A percentile compares a stretch with the other conserved stretches of the same genome.
phyloP scores from a whole-genome alignment of 2,888 invertebrate genomes.

The Metellina segmentata region DNA sequence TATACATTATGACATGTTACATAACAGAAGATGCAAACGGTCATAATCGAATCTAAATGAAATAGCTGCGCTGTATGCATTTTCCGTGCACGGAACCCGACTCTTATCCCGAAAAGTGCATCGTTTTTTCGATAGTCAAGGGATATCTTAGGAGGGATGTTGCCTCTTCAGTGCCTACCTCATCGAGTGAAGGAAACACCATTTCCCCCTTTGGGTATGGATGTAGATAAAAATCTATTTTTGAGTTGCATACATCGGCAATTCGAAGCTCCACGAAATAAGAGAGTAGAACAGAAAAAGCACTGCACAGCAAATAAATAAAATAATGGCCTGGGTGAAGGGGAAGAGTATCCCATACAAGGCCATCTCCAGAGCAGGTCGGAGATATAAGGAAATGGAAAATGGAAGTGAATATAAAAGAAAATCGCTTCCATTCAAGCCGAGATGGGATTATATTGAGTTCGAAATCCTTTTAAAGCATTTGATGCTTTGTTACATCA shows the following conservation, averaged over 20 bases:
- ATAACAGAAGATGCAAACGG: background rate
- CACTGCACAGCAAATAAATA: background rate
- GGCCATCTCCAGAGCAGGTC: constrained; percentile 8
- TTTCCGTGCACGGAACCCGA: background rate
- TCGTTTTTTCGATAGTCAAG: background rate
- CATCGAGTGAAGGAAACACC: constrained; percentile 3
- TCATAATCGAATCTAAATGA: background rate
- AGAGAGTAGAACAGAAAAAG: constrained; percentile 31
- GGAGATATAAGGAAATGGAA: constrained; percentile 63
- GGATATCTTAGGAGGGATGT: background rate
- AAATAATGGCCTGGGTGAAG: constrained; percentile 1
- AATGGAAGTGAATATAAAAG: constrained; percentile 56
- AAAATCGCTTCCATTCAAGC: constrained; percentile 30
- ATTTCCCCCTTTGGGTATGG: background rate
- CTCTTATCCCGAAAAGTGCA: background rate
- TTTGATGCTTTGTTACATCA: constrained; percentile 57
- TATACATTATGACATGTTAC: background rate
- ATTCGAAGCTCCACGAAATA: background rate
- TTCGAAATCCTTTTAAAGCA: constrained; percentile 57
- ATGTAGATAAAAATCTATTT: constrained; percentile 12
- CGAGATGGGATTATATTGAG: constrained; percentile 48
- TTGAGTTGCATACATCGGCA: background rate
- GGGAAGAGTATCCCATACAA: constrained; percentile 25
- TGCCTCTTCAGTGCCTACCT: background rate
- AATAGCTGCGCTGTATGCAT: background rate